Conservation (phyloP, 2,797 vertebrate species). For the Meda fulgida region DNA sequence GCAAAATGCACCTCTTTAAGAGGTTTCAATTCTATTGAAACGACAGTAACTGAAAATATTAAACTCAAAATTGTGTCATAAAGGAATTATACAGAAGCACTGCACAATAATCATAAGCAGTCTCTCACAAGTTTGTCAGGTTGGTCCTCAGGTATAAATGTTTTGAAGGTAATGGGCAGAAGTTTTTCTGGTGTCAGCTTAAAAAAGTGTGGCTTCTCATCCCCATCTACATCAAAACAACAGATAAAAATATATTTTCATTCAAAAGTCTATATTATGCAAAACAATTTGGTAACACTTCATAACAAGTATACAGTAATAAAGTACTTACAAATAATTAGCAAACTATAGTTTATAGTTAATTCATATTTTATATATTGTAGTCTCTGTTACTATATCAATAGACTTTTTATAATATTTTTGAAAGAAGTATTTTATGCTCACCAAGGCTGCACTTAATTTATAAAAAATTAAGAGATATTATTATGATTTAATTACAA, state of each 20-base stretch:
- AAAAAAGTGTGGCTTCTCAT: conserved; percentile 39
- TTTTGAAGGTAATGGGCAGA: conserved; percentile 64
- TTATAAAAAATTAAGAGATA: background rate
- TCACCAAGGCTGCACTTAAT: background rate
- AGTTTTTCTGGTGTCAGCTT: conserved; percentile 65
- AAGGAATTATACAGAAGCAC: background rate
- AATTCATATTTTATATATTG: background rate
- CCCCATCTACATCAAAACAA: conserved; percentile 38
- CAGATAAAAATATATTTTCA: too few species aligned
- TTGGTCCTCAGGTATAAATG: conserved; percentile 55
- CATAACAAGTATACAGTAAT: background rate
- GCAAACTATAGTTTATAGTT: background rate
- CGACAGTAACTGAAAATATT: background rate
- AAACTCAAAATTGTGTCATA: background rate
- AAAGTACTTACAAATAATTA: background rate
- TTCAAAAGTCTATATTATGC: too few species aligned
- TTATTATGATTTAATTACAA: background rate
- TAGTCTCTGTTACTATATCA: background rate
- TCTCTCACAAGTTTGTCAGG: conserved; percentile 69
- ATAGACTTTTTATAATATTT: background rate
- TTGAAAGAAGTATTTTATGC: background rate
- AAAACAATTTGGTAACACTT: background rate
- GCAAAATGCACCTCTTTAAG: background rate
- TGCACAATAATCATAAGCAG: background rate
- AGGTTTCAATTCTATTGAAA: background rate